Base-by-base conservation (phyloP, 2,113 vertebrate species). In the Lycaon pictus region DNA sequence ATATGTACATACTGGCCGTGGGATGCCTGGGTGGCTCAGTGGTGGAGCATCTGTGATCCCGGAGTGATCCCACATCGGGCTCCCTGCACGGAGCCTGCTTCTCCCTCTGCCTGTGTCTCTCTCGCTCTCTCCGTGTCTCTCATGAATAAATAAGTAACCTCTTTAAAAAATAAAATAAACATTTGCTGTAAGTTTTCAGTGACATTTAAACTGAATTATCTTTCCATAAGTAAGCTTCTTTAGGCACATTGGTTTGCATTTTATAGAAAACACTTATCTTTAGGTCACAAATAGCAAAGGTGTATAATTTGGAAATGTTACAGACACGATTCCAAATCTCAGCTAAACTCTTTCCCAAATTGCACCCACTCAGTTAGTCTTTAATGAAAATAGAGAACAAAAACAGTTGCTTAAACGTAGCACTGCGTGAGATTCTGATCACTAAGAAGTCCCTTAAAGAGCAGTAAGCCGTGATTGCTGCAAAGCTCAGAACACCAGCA, bases 401-500 rank as follows among this genome's bases (percentile, higher is more conserved):
- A 94, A 74, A 63, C 17, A 82, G 65, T 16, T 85, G 27, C 20
- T 82, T 86, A 72, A 72, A 80, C 4, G 12, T 90, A 23, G 56
- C 8, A 72, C 22, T 48, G 48, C 56, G 76, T 87, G 23, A 29
- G 29, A 92, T 29, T 81, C 69, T 90, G 23, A 76, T 29, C 58
- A 96, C 76, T 88, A 43, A 91, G 83, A 97, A 95, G 97, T 77
- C 77, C 94, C 92, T 96, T 89, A 95, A 97, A 89, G 32, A 87
- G 58, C n/a, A 96, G 60, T 92, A 90, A 97, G 77, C 81, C n/a
- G 0, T 74, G 89, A 87, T 89, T 76, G 83, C 2, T 82, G 43
- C 32, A 96, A 92, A 94, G 88, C 94, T 96, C 79, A 90, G 65
- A 86, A 83, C 67, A 97, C 84, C 71, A 37, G 81, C 58, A 94